Conservation (phyloP, 2,797 vertebrate genomes). For the Aeoliscus strigatus region DNA sequence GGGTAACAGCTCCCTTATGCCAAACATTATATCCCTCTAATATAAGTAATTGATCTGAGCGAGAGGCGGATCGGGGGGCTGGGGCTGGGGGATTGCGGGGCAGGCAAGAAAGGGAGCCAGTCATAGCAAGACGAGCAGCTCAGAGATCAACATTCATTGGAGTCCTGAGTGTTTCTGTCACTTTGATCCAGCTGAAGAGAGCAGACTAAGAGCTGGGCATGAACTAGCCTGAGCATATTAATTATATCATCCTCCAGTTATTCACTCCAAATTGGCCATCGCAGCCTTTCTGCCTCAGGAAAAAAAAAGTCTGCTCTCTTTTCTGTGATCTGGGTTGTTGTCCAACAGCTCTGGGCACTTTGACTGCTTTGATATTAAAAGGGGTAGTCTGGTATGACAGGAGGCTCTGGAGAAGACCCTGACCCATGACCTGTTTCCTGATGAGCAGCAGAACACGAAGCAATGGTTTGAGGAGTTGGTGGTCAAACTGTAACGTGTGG, state of each 20-base stretch:
- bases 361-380: not conserved
- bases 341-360: slow-evolving; percentile 4
- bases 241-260: slow-evolving; percentile 30
- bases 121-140: slow-evolving; percentile 21
- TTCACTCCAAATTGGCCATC: slow-evolving; percentile 24
- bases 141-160: slow-evolving; percentile 32
- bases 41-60: slow-evolving; percentile 72
- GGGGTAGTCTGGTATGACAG: not conserved
- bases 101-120: slow-evolving; percentile 18
- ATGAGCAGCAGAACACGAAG: too few species aligned
- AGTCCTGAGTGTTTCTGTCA: slow-evolving; percentile 18
- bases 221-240: too few species aligned
- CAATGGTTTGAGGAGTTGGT: too few species aligned
- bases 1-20: slow-evolving; percentile 61
- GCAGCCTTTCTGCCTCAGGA: slow-evolving; percentile 7
- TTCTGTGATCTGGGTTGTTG: slow-evolving; percentile 13
- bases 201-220: slow-evolving; percentile 10
- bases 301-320: slow-evolving; percentile 21
- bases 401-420: too few species aligned
- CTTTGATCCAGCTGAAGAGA: slow-evolving; percentile 22
- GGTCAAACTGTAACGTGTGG: too few species aligned
- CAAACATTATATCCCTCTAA: slow-evolving; percentile 68
- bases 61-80: slow-evolving; percentile 17
- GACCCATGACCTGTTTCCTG: too few species aligned
- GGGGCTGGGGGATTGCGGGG: too few species aligned